phyloP scores from a whole-genome alignment of 2,797 vertebrate species.

The Pseudochaenichthys georgianus region DNA sequence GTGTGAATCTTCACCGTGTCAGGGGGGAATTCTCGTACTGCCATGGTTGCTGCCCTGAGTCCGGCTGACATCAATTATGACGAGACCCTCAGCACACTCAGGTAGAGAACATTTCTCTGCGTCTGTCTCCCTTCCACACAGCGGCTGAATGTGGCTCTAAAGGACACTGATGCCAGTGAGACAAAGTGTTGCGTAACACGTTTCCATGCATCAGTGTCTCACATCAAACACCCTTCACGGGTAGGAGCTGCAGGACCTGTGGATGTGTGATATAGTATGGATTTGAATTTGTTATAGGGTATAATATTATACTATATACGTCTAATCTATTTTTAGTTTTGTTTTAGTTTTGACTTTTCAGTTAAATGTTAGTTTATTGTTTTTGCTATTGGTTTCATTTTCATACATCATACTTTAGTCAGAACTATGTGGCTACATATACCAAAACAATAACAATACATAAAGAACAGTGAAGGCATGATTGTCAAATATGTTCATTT shows the following conservation, averaged over 20 bases:
- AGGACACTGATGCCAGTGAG: slow-evolving; percentile 26
- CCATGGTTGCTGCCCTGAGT: slow-evolving; percentile 97
- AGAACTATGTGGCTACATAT: too few relatives aligned
- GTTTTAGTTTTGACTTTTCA: too few relatives aligned
- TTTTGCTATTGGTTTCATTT: too few relatives aligned
- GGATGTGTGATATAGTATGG: background rate
- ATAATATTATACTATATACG: too few relatives aligned
- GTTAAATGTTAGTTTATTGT: too few relatives aligned
- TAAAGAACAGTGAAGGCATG: too few relatives aligned
- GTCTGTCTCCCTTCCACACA: slow-evolving; percentile 34
- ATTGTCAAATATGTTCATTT: too few relatives aligned
- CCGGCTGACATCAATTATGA: slow-evolving; percentile 94
- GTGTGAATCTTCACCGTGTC: background rate
- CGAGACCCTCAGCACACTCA: slow-evolving; percentile 97
- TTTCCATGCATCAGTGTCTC: slow-evolving; percentile 46
- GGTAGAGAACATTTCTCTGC: slow-evolving; percentile 79
- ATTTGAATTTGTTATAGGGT: background rate
- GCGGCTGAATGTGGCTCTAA: slow-evolving; percentile 35
- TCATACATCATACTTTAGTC: too few relatives aligned
- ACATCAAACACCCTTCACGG: slow-evolving; percentile 58
- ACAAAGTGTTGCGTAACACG: slow-evolving; percentile 44
- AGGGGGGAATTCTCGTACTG: slow-evolving; percentile 97
- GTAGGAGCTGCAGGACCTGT: slow-evolving; percentile 39
- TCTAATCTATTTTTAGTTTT: too few relatives aligned
- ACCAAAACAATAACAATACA: too few relatives aligned